Evolutionary conservation across 1,140 invertebrate species (phyloP).

Genomic region (Zaprionus ghesquierei): DNA sequence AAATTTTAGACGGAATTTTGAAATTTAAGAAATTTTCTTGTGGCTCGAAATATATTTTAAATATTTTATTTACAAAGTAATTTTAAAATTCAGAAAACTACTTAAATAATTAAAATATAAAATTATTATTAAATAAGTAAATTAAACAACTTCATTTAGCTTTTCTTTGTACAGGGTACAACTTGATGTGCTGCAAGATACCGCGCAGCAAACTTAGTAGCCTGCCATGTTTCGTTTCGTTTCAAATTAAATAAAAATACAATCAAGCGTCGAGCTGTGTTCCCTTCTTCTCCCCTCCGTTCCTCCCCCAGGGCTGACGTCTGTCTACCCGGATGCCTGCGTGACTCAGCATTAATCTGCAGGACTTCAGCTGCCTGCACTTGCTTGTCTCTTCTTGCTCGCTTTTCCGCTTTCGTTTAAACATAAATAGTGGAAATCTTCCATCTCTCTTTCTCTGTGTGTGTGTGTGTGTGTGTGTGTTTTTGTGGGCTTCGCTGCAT

Average conservation of each 20-base stretch:
- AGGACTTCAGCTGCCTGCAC: constrained; percentile 32
- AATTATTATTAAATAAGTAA: no score
- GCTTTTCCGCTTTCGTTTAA: constrained; percentile 36
- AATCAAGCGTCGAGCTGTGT: constrained; percentile 44
- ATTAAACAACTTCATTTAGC: not conserved
- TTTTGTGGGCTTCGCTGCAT: constrained; percentile 38
- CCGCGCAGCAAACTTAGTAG: constrained; percentile 10
- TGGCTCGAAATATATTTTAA: not conserved
- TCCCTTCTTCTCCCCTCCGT: not conserved
- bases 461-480: constrained; percentile 10
- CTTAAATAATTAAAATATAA: no score
- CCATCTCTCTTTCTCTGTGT: not conserved
- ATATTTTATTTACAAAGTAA: no score
- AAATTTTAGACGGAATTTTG: no score
- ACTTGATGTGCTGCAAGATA: not conserved
- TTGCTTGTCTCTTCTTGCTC: not conserved
- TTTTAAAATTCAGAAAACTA: no score
- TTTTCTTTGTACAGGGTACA: not conserved
- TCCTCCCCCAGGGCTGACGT: not conserved
- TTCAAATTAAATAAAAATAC: constrained; percentile 73
- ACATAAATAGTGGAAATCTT: constrained; percentile 29
- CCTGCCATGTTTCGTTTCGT: constrained; percentile 18
- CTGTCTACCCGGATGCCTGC: constrained; percentile 18
- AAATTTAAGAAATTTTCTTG: no score
- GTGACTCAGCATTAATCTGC: constrained; percentile 57